Base-by-base conservation (phyloP, 2,888 invertebrate species). In the Drosophila tripunctata region DNA sequence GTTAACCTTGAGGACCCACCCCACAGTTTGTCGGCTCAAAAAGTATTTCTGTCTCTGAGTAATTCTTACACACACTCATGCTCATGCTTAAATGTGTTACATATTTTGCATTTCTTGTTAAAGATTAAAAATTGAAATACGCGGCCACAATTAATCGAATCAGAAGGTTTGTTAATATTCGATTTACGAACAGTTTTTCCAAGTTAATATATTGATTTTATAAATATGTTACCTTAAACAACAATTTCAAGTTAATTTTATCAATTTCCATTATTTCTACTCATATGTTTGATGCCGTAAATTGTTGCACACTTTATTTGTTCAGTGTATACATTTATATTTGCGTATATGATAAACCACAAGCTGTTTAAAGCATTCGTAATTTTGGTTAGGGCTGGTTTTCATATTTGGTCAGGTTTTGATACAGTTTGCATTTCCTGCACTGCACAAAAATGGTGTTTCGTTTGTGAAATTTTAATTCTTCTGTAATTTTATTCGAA, bases 1-100 rank as follows among this genome's bases (percentile, higher is more conserved):
- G 65, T 63, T 72, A 64, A 65, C 66, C 80, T 80, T 80, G 80
- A 71, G 60, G 31, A 30, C 48, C 38, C 70, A 63, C 67, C 77
- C 63, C 61, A 62, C 64, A 58, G 70, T 70, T 67, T 61, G 67
- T 33, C 33, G 35, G 30, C 67, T 74, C 24, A 38, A 52, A 45
- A 52, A 33, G 57, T 62, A 67, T 62, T 35, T 65, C 43, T 58
- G 38, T 43, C 31, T 47, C 47, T 44, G 7, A 31, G 21, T 61
- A 40, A 60, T 45, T 67, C 47, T 44, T 19, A 35, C 15, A 30
- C 14, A 35, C 22, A 21, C 30, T 33, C 14, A 54, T 24, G 10
- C 27, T 10, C 31, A 17, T 24, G 33, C 31, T 40, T 52, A 24
- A 7, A 30, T 15, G 30, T 30, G 48, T 45, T 36, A 27, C 15